Conservation (phyloP, 2,888 invertebrate genomes). For the Erannis defoliaria region DNA sequence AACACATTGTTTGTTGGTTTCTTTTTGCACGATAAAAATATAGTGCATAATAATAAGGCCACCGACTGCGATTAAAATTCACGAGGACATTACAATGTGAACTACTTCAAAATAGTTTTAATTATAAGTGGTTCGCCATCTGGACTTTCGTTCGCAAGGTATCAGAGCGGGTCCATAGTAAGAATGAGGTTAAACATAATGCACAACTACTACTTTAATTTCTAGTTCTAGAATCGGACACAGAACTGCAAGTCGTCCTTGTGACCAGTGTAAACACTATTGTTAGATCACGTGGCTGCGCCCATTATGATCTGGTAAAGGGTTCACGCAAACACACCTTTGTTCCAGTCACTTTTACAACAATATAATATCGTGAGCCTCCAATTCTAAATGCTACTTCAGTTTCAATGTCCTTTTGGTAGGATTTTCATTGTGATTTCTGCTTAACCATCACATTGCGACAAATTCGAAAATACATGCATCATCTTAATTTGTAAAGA, state of each 20-base stretch:
- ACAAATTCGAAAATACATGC: not conserved
- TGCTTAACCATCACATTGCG: constrained; percentile 23
- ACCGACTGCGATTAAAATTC: constrained; percentile 9
- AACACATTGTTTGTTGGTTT: constrained; percentile 32
- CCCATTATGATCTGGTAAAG: constrained; percentile 77
- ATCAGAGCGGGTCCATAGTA: constrained; percentile 47
- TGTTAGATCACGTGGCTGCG: constrained; percentile 79
- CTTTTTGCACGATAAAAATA: constrained; percentile 23
- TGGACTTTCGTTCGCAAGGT: constrained; percentile 14
- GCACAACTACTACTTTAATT: constrained; percentile 51
- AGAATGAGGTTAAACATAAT: constrained; percentile 58
- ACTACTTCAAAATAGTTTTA: constrained; percentile 15
- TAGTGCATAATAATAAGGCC: constrained; percentile 13
- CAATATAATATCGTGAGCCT: constrained; percentile 41
- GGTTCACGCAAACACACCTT: constrained; percentile 64
- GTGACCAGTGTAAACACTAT: constrained; percentile 78
- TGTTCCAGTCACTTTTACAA: constrained; percentile 54
- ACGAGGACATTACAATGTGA: constrained; percentile 22
- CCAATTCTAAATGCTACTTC: constrained; percentile 15
- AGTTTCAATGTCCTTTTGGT: constrained; percentile 13
- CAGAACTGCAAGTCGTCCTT: constrained; percentile 69
- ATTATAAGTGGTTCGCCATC: constrained; percentile 11
- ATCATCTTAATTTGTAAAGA: not conserved
- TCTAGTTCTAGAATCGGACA: constrained; percentile 62
- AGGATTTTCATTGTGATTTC: constrained; percentile 5